These are phyloP conservation scores for Lemur catta DNA, from an alignment of 2,797 vertebrate genomes.

Conservation along the genomic window DNA sequence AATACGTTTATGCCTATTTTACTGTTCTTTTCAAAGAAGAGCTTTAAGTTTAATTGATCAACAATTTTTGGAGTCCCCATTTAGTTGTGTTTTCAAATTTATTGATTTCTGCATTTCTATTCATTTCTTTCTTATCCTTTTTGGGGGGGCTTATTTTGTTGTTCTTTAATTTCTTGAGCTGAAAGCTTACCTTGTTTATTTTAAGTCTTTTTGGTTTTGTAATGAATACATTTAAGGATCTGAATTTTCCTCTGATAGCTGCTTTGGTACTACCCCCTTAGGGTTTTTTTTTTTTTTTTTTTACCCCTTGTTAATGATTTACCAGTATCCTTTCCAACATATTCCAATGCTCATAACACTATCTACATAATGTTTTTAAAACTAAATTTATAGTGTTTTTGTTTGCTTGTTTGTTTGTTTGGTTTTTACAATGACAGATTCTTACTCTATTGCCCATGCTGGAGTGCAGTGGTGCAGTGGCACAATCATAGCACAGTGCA, in stretches of 20 bases:
- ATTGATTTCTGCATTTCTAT: not conserved
- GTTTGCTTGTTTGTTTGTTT: not conserved
- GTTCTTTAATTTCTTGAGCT: not conserved
- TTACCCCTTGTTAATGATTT: not conserved
- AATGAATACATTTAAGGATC: not conserved
- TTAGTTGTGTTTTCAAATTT: not conserved
- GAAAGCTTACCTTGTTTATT: not conserved
- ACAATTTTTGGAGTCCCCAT: not conserved
- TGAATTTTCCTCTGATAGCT: not conserved
- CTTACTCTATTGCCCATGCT: not conserved
- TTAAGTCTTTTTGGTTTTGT: not conserved
- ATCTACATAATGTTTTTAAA: not conserved
- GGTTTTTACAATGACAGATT: not conserved
- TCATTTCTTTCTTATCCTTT: not conserved
- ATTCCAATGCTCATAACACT: not conserved
- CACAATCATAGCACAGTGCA: not conserved
- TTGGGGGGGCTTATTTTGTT: not conserved
- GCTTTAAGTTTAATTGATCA: not conserved
- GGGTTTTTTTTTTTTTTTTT: not conserved
- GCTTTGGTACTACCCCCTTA: not conserved
- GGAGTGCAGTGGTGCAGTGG: not conserved
- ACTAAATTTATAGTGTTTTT: not conserved
- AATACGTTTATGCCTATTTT: not conserved
- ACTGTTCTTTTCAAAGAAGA: not conserved
- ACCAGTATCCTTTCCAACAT: not conserved